Evolutionary conservation across 1,140 invertebrate species (phyloP), one percentile per base, ranked within the genome.

Genomic region (Aplysia californica): DNA sequence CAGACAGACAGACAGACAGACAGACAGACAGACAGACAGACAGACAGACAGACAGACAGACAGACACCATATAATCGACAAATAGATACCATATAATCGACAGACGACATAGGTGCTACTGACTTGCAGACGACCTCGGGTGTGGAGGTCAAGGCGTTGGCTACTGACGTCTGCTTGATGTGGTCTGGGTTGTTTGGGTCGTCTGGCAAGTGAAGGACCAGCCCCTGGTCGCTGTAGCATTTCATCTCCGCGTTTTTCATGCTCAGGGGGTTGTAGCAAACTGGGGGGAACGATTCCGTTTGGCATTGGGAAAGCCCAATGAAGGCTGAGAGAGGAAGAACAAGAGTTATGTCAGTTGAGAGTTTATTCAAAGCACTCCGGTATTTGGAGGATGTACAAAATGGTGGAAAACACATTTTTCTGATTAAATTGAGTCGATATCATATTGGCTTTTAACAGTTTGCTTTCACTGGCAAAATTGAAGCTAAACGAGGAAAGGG

Each of bases 21-120:
- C 70, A 75, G 70, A 78, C 70, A 75, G 70, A 78, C 70, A 78
- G 70, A 78, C 70, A 78, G 70, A 78, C 70, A 78, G 70, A 78
- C 70, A 78, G 70, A 78, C 56, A 78, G 70, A 78, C 70, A 78
- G 70, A 78, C 70, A 78, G 70, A 78, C 70, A 78, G 70, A 78
- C 70, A 78, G 70, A 78, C 70, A 78, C n/a, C n/a, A n/a, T n/a
- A n/a, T n/a, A n/a, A n/a, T n/a, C n/a, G n/a, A n/a, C n/a, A n/a
- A n/a, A n/a, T n/a, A n/a, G n/a, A n/a, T n/a, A n/a, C n/a, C n/a
- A n/a, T n/a, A n/a, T n/a, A n/a, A n/a, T n/a, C n/a, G n/a, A n/a
- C n/a, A n/a, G n/a, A n/a, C n/a, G n/a, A n/a, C n/a, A n/a, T n/a
- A n/a, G n/a, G n/a, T n/a, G n/a, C n/a, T n/a, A n/a, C n/a, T n/a